Base-by-base conservation (phyloP, 2,888 invertebrate genomes). In the Lysandra coridon region DNA sequence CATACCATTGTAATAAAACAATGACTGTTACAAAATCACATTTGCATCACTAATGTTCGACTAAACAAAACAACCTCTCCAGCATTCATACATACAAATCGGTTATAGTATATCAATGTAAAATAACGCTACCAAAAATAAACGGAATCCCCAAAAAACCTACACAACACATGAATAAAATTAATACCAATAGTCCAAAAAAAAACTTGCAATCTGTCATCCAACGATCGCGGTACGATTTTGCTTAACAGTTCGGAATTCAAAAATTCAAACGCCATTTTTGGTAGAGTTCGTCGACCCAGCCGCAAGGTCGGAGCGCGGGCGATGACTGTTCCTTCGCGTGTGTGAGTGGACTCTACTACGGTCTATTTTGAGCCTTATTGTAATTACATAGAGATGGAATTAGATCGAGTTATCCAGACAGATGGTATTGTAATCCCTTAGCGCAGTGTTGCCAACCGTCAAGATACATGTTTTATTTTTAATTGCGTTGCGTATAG, bases 231-330 rank as follows among this genome's bases (percentile, higher is more conserved):
- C 30, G 37, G 73, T 62, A 60, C 74, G 73, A 76, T n/a, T 79
- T 74, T 64, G 64, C 23, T 10, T 60, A 75, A 78, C 73, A 76
- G 73, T 80, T 79, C 78, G 78, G 80, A 80, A 73, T 81, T 81
- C 82, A 81, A 83, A 83, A 83, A 79, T 82, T 81, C 79, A 83
- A 80, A 82, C 82, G 84, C 85, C 88, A 87, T 90, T 91, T 89
- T 90, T 83, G 90, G 88, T 86, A 80, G 83, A 86, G 92, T 87
- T 89, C 92, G 81, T 87, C 86, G 88, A 91, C 88, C 90, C 87
- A 84, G 80, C 83, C 86, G 88, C 92, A 92, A 92, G 92, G 92
- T 91, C 92, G 92, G 86, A 86, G 84, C 87, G 88, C 89, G 92
- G 90, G 82, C 90, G 85, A 85, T 89, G 91, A 89, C 89, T 88